Percentiles rank a stretch among this genome's conserved stretches.
phyloP scores from a whole-genome alignment of 2,113 vertebrate genomes.

The Bagarius yarrelli region DNA sequence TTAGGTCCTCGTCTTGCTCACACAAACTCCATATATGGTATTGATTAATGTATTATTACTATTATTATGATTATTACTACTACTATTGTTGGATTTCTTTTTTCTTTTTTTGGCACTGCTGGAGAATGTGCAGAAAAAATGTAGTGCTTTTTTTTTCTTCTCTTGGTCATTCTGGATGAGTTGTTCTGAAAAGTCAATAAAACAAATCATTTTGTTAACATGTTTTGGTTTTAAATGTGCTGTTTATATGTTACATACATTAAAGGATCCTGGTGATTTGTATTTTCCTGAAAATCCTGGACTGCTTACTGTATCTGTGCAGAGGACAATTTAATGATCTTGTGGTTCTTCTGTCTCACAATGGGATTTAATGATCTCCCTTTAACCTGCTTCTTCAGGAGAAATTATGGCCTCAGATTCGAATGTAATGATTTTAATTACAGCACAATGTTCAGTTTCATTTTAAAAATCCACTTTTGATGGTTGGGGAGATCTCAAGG shows the following conservation, averaged over 20 bases:
- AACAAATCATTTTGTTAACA: conserved; percentile 75
- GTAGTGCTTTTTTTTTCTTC: conserved; percentile 75
- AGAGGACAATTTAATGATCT: neutral
- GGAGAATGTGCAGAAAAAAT: conserved; percentile 50
- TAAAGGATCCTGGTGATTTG: neutral
- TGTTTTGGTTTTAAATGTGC: conserved; percentile 30
- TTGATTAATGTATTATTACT: conserved; percentile 76
- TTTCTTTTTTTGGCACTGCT: conserved; percentile 58
- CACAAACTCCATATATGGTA: conserved; percentile 70
- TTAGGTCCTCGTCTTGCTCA: conserved; percentile 67
- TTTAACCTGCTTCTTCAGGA: neutral
- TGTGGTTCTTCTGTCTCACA: neutral
- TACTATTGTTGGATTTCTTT: conserved; percentile 53
- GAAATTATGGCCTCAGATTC: neutral
- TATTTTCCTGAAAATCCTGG: neutral
- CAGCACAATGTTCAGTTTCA: neutral
- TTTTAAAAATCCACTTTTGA: neutral
- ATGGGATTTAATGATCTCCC: neutral
- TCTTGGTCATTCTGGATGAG: conserved; percentile 74
- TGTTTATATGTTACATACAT: neutral
- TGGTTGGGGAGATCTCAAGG: neutral
- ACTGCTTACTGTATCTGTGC: neutral
- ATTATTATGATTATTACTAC: conserved; percentile 61
- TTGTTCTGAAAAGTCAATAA: conserved; percentile 77
- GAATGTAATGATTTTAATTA: neutral